These are phyloP conservation scores for Solenopsis invicta DNA, from an alignment of 1,140 invertebrate species.

Conservation along the genomic window DNA sequence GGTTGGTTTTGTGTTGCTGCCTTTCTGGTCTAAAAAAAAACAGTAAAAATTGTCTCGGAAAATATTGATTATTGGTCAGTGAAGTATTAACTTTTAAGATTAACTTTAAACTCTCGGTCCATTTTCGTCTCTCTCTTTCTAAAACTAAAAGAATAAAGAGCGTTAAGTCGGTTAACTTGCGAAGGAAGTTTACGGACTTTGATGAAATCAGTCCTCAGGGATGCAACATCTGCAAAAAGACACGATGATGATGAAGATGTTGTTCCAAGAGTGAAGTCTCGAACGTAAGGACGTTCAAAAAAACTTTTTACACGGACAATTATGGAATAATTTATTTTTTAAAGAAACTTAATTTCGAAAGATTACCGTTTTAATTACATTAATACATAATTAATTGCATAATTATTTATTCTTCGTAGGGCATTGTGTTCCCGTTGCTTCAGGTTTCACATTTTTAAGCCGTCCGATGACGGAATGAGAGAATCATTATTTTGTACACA, in stretches of 20 bases:
- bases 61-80: slow-evolving; percentile 18
- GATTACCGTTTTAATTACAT: neutral
- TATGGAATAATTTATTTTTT: neutral
- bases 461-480: neutral
- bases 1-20: neutral
- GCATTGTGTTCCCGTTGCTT: neutral
- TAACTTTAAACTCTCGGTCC: slow-evolving; percentile 29
- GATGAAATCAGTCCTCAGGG: slow-evolving; percentile 17
- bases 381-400: neutral
- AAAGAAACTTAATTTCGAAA: neutral
- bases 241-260: neutral
- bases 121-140: slow-evolving; percentile 7
- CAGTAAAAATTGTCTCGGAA: slow-evolving; percentile 22
- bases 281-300: neutral
- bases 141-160: slow-evolving; percentile 31
- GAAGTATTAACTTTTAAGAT: slow-evolving; percentile 31
- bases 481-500: neutral
- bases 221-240: slow-evolving; percentile 20
- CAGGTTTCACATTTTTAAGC: neutral
- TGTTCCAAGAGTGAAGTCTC: neutral
- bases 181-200: slow-evolving; percentile 1
- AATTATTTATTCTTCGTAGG: neutral
- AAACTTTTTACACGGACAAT: neutral
- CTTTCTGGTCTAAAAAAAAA: neutral
- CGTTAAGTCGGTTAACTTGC: slow-evolving; percentile 22